phyloP scores from a whole-genome alignment of 2,113 vertebrate genomes.

The Semicossyphus pulcher region DNA sequence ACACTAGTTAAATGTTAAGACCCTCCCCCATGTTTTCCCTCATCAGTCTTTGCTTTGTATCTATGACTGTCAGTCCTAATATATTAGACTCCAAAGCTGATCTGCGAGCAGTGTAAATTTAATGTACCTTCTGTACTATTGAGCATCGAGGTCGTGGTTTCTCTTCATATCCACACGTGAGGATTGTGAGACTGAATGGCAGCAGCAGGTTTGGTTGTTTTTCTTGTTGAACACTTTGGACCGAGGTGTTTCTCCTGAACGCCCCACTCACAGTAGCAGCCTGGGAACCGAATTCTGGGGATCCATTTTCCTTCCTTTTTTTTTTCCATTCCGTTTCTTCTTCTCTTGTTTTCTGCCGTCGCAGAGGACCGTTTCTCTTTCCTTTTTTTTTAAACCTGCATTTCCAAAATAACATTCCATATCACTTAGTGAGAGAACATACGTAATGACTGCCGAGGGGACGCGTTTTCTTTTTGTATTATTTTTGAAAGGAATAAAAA shows the following conservation, averaged over 20 bases:
- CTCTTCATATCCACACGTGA: slow-evolving; percentile 52
- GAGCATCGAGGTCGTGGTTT: slow-evolving; percentile 45
- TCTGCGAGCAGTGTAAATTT: slow-evolving; percentile 56
- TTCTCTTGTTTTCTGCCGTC: slow-evolving; percentile 44
- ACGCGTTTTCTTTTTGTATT: slow-evolving; percentile 33
- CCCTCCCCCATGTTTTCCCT: slow-evolving; percentile 34
- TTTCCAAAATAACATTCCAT: slow-evolving; percentile 74
- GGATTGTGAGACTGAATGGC: slow-evolving; percentile 37
- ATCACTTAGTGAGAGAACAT: slow-evolving; percentile 49
- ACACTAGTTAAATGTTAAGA: slow-evolving; percentile 84
- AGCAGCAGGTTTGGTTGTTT: slow-evolving; percentile 28
- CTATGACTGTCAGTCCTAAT: slow-evolving; percentile 61
- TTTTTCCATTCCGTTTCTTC: slow-evolving; percentile 13
- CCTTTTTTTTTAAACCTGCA: slow-evolving; percentile 10
- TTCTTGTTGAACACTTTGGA: slow-evolving; percentile 40
- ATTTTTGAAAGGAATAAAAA: slow-evolving; percentile 37
- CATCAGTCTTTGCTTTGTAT: slow-evolving; percentile 64
- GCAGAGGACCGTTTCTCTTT: slow-evolving; percentile 39
- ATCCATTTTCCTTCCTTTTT: slow-evolving; percentile 6
- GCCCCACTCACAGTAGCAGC: slow-evolving; percentile 72
- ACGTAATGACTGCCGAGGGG: slow-evolving; percentile 43
- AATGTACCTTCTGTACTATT: slow-evolving; percentile 43
- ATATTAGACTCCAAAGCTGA: slow-evolving; percentile 65
- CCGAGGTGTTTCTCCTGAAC: slow-evolving; percentile 5
- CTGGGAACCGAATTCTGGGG: slow-evolving; percentile 61